Evolutionary conservation across 2,888 invertebrate genomes (phyloP).

Genomic region (Scaptomyza caliginosa): DNA sequence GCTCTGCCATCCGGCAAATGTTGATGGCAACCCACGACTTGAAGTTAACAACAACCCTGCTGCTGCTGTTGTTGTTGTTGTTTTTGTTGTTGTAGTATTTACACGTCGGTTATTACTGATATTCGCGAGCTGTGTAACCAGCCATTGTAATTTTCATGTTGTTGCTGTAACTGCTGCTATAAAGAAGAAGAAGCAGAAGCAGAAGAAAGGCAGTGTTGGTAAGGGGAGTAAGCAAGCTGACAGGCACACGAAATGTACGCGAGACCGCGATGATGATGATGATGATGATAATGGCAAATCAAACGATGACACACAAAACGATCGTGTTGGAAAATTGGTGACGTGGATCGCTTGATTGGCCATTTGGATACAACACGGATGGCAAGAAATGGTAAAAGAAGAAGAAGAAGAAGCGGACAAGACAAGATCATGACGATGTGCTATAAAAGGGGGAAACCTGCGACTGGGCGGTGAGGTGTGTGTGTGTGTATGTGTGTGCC

Average conservation of each 20-base stretch:
- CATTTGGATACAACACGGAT: constrained; percentile 54
- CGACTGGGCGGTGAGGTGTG: neutral
- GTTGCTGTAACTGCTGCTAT: constrained; percentile 49
- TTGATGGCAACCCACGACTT: constrained; percentile 46
- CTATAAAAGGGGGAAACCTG: constrained; percentile 2
- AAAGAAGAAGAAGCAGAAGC: neutral
- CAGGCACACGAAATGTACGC: constrained; percentile 67
- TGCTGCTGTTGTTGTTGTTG: constrained; percentile 15
- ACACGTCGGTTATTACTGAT: constrained; percentile 78
- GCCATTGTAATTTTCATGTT: constrained; percentile 79
- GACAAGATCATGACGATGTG: constrained; percentile 40
- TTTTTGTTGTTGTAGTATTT: constrained; percentile 29
- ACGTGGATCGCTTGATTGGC: constrained; percentile 59
- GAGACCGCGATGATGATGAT: constrained; percentile 63
- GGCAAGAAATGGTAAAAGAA: constrained; percentile 13
- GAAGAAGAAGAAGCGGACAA: constrained; percentile 30
- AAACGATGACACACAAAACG: constrained; percentile 81
- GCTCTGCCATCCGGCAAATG: constrained; percentile 19
- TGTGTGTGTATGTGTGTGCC: constrained; percentile 1
- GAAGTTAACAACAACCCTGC: constrained; percentile 35
- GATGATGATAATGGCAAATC: constrained; percentile 79
- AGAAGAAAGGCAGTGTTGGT: neutral
- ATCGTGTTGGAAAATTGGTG: constrained; percentile 77
- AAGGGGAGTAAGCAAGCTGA: constrained; percentile 14
- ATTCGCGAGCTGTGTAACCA: constrained; percentile 57